A percentile compares a stretch with the other conserved stretches of the same genome.
phyloP scores from a whole-genome alignment of 2,888 invertebrate genomes.

The Augiades crinisus region DNA sequence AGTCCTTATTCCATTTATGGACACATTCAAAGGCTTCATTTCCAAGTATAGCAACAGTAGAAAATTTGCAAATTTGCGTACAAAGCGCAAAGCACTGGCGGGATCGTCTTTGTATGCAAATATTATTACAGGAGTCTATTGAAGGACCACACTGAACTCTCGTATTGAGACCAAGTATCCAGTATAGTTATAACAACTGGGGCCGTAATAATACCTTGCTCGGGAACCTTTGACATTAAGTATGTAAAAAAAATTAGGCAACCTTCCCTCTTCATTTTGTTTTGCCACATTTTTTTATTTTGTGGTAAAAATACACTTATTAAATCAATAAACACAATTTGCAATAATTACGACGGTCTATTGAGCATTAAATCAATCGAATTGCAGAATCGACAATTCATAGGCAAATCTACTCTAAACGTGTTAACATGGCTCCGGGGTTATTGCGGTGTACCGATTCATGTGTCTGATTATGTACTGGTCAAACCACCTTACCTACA shows the following conservation, averaged over 20 bases:
- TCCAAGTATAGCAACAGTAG: constrained; percentile 46
- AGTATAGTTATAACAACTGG: constrained; percentile 42
- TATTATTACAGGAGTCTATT: constrained; percentile 66
- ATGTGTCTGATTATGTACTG: constrained; percentile 43
- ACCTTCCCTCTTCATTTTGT: constrained; percentile 27
- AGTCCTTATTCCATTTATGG: constrained; percentile 25
- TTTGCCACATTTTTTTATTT: too few species aligned
- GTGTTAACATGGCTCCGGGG: constrained; percentile 70
- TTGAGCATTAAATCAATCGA: constrained; percentile 59
- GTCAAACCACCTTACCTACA: constrained; percentile 25
- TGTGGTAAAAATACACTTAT: constrained; percentile 28
- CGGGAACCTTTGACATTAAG: constrained; percentile 47
- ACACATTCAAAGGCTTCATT: constrained; percentile 33
- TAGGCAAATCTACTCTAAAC: constrained; percentile 71
- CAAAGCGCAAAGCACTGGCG: constrained; percentile 57
- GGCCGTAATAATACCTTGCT: constrained; percentile 49
- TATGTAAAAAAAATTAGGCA: constrained; percentile 32
- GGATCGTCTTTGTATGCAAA: constrained; percentile 71
- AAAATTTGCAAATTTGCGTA: constrained; percentile 65
- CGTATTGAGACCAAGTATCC: constrained; percentile 49
- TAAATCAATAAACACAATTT: constrained; percentile 7
- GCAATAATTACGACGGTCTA: constrained; percentile 41
- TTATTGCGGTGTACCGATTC: constrained; percentile 65
- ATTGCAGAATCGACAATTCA: constrained; percentile 68
- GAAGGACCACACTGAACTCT: constrained; percentile 59